phyloP scores from a whole-genome alignment of 2,888 invertebrate species.

The Epistrophella euchroma region DNA sequence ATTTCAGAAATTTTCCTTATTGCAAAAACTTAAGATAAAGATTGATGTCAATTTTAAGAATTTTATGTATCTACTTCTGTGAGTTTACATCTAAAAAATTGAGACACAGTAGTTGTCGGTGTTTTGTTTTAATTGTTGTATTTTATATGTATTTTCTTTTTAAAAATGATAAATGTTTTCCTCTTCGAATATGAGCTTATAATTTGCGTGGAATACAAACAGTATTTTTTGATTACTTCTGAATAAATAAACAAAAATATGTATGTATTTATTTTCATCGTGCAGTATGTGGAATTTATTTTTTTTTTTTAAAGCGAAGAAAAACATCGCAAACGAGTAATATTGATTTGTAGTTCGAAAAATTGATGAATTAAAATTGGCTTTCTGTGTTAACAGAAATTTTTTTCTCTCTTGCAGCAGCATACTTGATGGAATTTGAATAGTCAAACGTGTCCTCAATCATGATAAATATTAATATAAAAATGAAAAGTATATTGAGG shows the following conservation, averaged over 20 bases:
- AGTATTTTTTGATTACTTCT: constrained; percentile 42
- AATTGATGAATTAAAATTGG: constrained; percentile 36
- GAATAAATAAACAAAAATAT: neutral
- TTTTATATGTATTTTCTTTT: neutral
- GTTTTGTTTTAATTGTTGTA: neutral
- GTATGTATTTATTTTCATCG: constrained; percentile 1
- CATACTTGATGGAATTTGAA: constrained; percentile 7
- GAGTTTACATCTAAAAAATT: neutral
- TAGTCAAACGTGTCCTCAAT: neutral
- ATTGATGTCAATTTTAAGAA: neutral
- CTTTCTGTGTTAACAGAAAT: constrained; percentile 11
- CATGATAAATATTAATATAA: constrained; percentile 12
- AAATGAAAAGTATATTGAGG: constrained; percentile 3
- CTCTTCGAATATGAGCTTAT: constrained; percentile 8
- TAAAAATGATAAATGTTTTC: constrained; percentile 41
- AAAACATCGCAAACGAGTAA: constrained; percentile 7
- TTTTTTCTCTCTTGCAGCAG: neutral
- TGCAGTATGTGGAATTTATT: constrained; percentile 8
- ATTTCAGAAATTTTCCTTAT: too few species aligned
- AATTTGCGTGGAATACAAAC: constrained; percentile 30
- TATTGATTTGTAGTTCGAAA: constrained; percentile 46
- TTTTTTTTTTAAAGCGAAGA: neutral
- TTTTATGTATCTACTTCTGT: neutral
- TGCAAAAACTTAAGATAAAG: too few species aligned
- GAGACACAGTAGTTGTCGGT: constrained; percentile 7